phyloP scores from a whole-genome alignment of 2,888 invertebrate genomes.

The Lysandra bellargus region DNA sequence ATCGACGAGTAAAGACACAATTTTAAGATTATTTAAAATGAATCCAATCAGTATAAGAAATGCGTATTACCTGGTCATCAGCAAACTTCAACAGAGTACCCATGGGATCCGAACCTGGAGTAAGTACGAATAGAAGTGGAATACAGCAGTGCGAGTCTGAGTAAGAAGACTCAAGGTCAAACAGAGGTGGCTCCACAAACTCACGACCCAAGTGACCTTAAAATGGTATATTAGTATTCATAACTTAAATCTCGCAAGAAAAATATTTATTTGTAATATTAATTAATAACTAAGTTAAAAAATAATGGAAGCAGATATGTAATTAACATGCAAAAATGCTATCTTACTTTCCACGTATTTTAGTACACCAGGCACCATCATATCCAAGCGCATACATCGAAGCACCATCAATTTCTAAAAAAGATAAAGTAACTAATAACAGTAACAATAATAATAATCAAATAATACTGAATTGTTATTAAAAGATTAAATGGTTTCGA shows the following conservation, averaged over 20 bases:
- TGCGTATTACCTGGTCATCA: slow-evolving; percentile 85
- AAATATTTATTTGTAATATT: neutral
- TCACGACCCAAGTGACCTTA: slow-evolving; percentile 85
- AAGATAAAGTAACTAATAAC: slow-evolving; percentile 30
- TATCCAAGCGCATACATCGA: slow-evolving; percentile 92
- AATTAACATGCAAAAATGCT: neutral
- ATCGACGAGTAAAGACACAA: too few species aligned
- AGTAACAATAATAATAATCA: neutral
- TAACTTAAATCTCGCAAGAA: neutral
- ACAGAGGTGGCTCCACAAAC: slow-evolving; percentile 94
- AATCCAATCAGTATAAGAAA: neutral
- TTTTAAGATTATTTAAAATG: too few species aligned
- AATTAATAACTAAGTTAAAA: neutral
- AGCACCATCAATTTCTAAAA: slow-evolving; percentile 87
- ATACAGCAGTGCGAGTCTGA: slow-evolving; percentile 91
- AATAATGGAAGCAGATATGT: neutral
- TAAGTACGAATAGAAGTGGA: slow-evolving; percentile 94
- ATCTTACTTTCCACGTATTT: slow-evolving; percentile 82
- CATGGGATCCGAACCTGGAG: slow-evolving; percentile 96
- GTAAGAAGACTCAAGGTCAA: slow-evolving; percentile 91
- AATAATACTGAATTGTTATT: neutral
- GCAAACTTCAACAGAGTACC: slow-evolving; percentile 94
- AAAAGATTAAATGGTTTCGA: neutral
- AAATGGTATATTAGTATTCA: slow-evolving; percentile 32
- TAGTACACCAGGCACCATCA: slow-evolving; percentile 89